These are phyloP conservation scores for Erebia aethiops DNA, from an alignment of 2,888 invertebrate species.

Conservation along the genomic window DNA sequence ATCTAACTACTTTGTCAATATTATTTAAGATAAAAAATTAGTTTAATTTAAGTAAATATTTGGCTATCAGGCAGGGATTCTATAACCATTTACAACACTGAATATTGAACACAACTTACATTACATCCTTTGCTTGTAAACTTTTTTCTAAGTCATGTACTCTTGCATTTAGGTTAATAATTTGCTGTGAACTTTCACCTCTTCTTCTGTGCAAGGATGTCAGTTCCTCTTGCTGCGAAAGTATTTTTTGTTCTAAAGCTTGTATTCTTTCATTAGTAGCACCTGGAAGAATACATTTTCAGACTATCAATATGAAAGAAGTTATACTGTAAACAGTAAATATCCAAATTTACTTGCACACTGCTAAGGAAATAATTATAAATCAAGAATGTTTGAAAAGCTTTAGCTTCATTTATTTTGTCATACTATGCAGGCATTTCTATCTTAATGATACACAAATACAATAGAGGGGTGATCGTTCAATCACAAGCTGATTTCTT, in stretches of 20 bases:
- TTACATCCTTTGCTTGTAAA: constrained; percentile 87
- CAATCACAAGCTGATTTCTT: too few species aligned
- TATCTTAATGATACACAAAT: too few species aligned
- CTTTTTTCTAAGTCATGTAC: constrained; percentile 93
- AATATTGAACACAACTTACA: constrained; percentile 65
- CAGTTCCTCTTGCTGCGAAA: constrained; percentile 95
- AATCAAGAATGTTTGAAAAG: neutral
- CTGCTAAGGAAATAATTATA: neutral
- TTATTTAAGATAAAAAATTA: neutral
- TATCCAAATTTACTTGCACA: neutral
- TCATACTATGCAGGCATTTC: too few species aligned
- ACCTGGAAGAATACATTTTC: constrained; percentile 52
- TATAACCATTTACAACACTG: neutral
- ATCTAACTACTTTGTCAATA: neutral
- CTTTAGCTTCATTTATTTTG: neutral
- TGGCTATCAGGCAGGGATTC: too few species aligned
- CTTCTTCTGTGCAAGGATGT: constrained; percentile 94
- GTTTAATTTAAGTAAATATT: neutral
- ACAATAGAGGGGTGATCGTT: too few species aligned
- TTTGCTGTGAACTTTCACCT: constrained; percentile 96
- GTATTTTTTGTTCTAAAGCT: constrained; percentile 92
- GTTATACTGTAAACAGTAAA: neutral
- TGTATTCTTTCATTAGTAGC: constrained; percentile 84
- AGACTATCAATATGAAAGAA: too few species aligned
- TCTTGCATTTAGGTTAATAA: constrained; percentile 93